Conservation (phyloP, 2,113 vertebrate genomes). For the Haemorhous mexicanus region DNA sequence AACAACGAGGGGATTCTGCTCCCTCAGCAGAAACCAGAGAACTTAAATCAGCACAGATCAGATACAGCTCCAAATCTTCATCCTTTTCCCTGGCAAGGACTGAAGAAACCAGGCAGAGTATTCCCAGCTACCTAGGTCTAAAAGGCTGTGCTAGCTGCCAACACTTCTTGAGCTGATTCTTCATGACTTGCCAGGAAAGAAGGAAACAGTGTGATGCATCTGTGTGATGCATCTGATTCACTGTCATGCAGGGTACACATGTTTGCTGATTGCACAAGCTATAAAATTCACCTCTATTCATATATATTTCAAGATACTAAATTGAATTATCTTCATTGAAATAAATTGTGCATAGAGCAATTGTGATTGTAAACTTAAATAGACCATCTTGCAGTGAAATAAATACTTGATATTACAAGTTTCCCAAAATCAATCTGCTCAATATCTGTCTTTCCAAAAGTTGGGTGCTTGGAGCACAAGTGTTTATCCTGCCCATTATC, state of each 20-base stretch:
- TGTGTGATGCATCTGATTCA: neutral
- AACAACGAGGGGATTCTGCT: neutral
- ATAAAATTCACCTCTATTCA: neutral
- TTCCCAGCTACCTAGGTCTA: neutral
- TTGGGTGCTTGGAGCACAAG: neutral
- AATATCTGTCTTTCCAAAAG: neutral
- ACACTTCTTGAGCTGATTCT: neutral
- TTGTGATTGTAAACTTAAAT: neutral
- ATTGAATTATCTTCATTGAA: neutral
- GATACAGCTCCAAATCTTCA: neutral
- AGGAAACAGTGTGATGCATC: neutral
- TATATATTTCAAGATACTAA: neutral
- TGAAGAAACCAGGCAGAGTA: neutral
- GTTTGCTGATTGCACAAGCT: slow-evolving; percentile 1
- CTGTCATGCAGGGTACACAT: neutral
- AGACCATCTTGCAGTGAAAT: neutral
- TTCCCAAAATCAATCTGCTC: neutral
- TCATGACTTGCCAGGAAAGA: slow-evolving; percentile 4
- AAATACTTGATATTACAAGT: neutral
- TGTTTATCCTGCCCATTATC: neutral
- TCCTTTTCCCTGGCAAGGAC: neutral
- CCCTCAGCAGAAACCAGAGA: slow-evolving; percentile 12
- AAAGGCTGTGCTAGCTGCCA: neutral
- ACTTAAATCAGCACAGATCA: neutral
- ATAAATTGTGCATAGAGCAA: neutral